Percentiles rank a stretch among this genome's conserved stretches.
Evolutionary conservation across 1,140 invertebrate genomes (phyloP).

Genomic region (Caenorhabditis latens): DNA sequence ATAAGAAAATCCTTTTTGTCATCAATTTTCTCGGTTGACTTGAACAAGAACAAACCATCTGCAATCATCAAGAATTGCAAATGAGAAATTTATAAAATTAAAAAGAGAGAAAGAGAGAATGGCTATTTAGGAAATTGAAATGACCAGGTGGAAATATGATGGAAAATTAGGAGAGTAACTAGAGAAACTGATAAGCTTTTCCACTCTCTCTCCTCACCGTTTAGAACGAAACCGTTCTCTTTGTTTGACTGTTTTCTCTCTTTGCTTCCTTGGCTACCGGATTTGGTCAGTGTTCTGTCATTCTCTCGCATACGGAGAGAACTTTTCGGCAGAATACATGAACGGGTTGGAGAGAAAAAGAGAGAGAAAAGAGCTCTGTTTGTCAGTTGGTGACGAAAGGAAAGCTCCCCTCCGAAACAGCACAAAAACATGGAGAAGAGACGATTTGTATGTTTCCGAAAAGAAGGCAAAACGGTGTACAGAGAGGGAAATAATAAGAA

Average conservation of each 20-base stretch:
- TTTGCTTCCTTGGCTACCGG: background rate
- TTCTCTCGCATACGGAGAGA: background rate
- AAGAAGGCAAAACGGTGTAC: too few species aligned
- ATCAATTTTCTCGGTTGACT: slow-evolving; percentile 14
- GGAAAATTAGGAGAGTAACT: background rate
- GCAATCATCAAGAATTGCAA: too few species aligned
- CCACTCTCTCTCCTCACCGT: background rate
- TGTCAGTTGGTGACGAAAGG: too few species aligned
- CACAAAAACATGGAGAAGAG: too few species aligned
- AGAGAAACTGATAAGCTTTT: slow-evolving; percentile 8
- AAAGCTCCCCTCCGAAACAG: too few species aligned
- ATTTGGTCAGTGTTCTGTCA: background rate
- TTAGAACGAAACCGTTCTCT: too few species aligned
- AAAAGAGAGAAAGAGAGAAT: background rate
- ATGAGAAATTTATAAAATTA: background rate
- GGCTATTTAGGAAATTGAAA: background rate
- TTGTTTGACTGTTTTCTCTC: background rate
- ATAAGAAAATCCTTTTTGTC: background rate
- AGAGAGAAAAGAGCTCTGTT: background rate
- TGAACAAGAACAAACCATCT: too few species aligned
- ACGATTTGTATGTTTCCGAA: too few species aligned
- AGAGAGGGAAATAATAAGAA: too few species aligned
- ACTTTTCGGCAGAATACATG: slow-evolving; percentile 22
- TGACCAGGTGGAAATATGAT: background rate
- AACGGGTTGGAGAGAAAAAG: background rate